A percentile compares a stretch with the other conserved stretches of the same genome.
These are phyloP conservation scores for Thamnophis sirtalis DNA, from an alignment of 2,113 vertebrate genomes.

Conservation along the genomic window DNA sequence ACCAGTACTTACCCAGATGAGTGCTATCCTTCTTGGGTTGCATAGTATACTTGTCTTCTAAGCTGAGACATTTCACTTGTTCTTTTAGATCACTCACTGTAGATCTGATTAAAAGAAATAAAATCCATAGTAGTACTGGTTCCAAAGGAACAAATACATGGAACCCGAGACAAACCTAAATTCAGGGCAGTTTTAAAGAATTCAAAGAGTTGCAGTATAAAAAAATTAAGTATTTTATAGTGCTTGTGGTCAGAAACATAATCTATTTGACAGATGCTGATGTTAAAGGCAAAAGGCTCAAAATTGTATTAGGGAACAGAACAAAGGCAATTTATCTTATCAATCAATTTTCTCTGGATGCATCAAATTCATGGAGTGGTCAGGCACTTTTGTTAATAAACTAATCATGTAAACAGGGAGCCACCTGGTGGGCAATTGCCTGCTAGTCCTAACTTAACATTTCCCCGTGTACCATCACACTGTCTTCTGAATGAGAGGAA, in stretches of 20 bases:
- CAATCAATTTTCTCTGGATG: not conserved
- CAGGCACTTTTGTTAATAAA: not conserved
- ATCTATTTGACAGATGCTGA: not conserved
- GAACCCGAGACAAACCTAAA: not conserved
- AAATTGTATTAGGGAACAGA: conserved; percentile 9
- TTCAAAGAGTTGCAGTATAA: not conserved
- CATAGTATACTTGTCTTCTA: conserved; percentile 38
- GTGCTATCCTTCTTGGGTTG: conserved; percentile 1
- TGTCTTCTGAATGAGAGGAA: not conserved
- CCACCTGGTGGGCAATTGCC: not conserved
- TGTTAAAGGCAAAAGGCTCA: conserved; percentile 15
- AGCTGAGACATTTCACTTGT: conserved; percentile 63
- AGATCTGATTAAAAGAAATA: conserved; percentile 52
- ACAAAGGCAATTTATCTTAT: not conserved
- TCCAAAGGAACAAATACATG: not conserved
- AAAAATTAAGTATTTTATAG: not conserved
- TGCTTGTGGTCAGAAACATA: not conserved
- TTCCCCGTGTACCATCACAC: not conserved
- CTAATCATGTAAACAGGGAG: not conserved
- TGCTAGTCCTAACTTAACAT: not conserved
- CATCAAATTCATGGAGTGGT: not conserved
- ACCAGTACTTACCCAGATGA: conserved; percentile 16
- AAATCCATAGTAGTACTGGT: not conserved
- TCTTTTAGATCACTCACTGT: conserved; percentile 69
- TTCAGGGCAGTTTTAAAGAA: not conserved